Evolutionary conservation across 2,113 vertebrate genomes (phyloP), one percentile per base, ranked within the genome.

Genomic region (Atractosteus spatula): DNA sequence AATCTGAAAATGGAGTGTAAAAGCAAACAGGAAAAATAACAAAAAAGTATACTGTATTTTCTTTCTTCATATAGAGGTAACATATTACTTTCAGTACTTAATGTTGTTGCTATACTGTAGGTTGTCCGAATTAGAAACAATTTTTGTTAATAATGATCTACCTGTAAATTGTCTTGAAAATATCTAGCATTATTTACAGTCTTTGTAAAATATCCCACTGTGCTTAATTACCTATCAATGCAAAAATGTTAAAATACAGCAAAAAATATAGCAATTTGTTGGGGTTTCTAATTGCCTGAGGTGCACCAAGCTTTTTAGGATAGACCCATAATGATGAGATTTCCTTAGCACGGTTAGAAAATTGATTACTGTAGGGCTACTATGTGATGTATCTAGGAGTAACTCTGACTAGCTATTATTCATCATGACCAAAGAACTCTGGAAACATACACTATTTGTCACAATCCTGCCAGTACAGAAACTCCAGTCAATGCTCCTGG

Each of bases 151-250:
- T 51, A 66, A 29, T 43, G 47, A 55, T 10, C 7, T 14, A 54
- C 2, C 3, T 4, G 44, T 3, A 42, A 69, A 29, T 61, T 64
- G 64, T 68, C 10, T 55, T 62, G 10, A 55, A 43, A 16, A 41
- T 41, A 55, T 57, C 47, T n/a, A 44, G 65, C 43, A 51, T n/a
- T n/a, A 62, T 71, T 71, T 55, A 64, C 12, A 17, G 55, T 45
- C 61, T 47, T 65, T 62, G 69, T 71, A 59, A 73, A 76, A 44
- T 79, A 68, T 80, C 83, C 81, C 79, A 77, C 76, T 77, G 84
- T 63, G 83, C 76, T 80, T 82, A 85, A 84, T 82, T 83, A 86
- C 62, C 71, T 71, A 68, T 51, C 66, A 54, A 54, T 71, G 41
- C 68, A 55, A 79, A 29, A 29, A 29, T 29, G 2, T 29, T 29